Base-by-base conservation (phyloP, 2,888 invertebrate genomes). In the Cataglyphis rosenhaueri region DNA sequence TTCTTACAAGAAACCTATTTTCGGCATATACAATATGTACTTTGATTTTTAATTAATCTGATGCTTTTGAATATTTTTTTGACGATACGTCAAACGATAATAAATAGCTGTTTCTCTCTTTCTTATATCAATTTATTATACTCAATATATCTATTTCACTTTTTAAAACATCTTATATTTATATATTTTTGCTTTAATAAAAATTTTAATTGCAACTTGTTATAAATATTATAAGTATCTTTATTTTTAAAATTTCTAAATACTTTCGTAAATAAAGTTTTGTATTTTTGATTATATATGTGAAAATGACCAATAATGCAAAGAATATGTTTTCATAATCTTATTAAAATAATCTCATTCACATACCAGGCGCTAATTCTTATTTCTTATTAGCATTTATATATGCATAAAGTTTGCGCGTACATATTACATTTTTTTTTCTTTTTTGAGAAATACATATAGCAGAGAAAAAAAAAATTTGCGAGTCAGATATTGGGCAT, bases 331-430 rank as follows among this genome's bases (percentile, higher is more conserved):
- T 41, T 57, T 68, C 6, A 61, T 32, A n/a, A 68, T 12, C 0
- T 21, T 44, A n/a, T 65, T 66, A 29, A 41, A 55, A 76, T 57
- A 66, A 41, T 48, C 21, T 41, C n/a, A 21, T 25, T 15, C 10
- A 55, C 15, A 29, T 38, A 21, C 12, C 6, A 55, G 5, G n/a
- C n/a, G 15, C 0, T 57, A 5, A 57, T 68, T 6, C 1, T 68
- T 66, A 66, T 55, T 10, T 55, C 6, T 55, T 55, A 76, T 65
- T 75, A 64, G 25, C 18, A 55, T 38, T 25, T 9, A 35, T 18
- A 18, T 21, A 29, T 38, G 9, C 15, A 64, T 18, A 5, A 10
- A 48, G 25, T 64, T 35, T 48, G 10, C 44, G 44, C 21, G 0
- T 48, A 74, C 8, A 35, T 52, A 74, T 6, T 35, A n/a, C 9